These are phyloP conservation scores for Volucella inflata DNA, from an alignment of 2,888 invertebrate species.

Conservation along the genomic window DNA sequence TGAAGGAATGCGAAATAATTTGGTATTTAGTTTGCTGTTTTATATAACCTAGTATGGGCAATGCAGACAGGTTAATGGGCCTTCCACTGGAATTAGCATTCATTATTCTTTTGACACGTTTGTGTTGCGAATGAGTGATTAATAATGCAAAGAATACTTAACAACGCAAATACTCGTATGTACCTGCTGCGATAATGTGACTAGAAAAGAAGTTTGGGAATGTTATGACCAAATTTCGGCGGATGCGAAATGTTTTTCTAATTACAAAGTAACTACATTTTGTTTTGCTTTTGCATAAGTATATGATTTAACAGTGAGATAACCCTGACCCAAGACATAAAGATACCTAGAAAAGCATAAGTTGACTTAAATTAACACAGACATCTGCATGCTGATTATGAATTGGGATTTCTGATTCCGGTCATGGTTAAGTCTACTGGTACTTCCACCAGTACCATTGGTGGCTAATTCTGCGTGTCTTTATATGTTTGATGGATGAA, in stretches of 20 bases:
- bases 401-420: too few relatives aligned
- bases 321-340: slow-evolving; percentile 8
- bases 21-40: slow-evolving; percentile 56
- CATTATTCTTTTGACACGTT: slow-evolving; percentile 30
- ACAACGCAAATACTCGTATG: slow-evolving; percentile 12
- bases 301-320: slow-evolving; percentile 15
- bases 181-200: neutral
- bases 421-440: too few relatives aligned
- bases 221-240: slow-evolving; percentile 23
- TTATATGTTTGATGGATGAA: too few relatives aligned
- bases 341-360: neutral
- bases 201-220: neutral
- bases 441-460: too few relatives aligned
- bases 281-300: slow-evolving; percentile 16
- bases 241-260: slow-evolving; percentile 19
- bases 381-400: too few relatives aligned
- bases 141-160: slow-evolving; percentile 19
- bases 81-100: slow-evolving; percentile 48
- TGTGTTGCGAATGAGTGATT: slow-evolving; percentile 28
- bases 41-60: slow-evolving; percentile 62
- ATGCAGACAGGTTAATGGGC: slow-evolving; percentile 52
- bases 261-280: neutral
- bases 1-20: slow-evolving; percentile 32
- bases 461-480: too few relatives aligned
- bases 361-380: too few relatives aligned